A percentile compares a stretch with the other conserved stretches of the same genome.
Evolutionary conservation across 2,797 vertebrate species (phyloP).

Genomic region (Lepus townsendii): DNA sequence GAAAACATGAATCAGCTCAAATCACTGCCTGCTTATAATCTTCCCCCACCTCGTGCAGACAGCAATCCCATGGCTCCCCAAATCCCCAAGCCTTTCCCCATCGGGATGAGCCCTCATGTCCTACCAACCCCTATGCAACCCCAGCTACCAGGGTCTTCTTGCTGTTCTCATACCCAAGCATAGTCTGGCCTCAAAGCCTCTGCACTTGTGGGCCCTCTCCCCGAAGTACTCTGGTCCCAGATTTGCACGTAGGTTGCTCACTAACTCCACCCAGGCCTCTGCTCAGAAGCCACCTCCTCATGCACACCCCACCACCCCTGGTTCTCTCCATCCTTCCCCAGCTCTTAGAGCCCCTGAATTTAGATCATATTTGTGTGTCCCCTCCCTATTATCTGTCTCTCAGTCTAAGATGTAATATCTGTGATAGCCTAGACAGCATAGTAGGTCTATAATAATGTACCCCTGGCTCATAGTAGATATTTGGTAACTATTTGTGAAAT

Average conservation of each 20-base stretch:
- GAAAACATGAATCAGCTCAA: background rate
- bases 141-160: background rate
- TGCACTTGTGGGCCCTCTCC: background rate
- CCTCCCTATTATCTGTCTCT: background rate
- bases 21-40: background rate
- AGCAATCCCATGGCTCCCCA: background rate
- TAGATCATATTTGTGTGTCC: background rate
- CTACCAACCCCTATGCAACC: background rate
- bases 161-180: background rate
- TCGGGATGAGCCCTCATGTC: background rate
- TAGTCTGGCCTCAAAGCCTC: background rate
- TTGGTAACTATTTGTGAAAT: constrained; percentile 30
- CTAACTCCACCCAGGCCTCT: background rate
- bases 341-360: background rate
- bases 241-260: background rate
- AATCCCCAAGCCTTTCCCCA: background rate
- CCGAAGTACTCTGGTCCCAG: background rate
- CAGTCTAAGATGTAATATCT: background rate
- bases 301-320: background rate
- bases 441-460: background rate
- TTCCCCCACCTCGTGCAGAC: background rate
- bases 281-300: background rate
- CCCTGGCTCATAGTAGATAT: background rate
- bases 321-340: background rate
- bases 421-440: background rate